Base-by-base conservation (phyloP, 2,888 invertebrate genomes). In the Caenorhabditis uteleia region DNA sequence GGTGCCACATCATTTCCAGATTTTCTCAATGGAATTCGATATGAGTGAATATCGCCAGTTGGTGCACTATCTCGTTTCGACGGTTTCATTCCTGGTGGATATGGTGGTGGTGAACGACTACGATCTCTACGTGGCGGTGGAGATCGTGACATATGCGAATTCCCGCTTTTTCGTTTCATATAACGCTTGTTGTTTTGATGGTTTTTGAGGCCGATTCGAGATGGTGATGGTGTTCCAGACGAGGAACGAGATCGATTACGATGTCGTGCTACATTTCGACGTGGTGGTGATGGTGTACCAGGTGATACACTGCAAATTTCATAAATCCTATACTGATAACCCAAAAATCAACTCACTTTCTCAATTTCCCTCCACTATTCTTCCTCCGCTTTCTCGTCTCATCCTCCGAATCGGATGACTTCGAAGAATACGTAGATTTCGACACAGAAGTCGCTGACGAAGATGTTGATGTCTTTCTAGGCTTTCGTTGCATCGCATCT, bases 41-140 rank as follows among this genome's bases (percentile, higher is more conserved):
- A 29, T 14, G 21, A 16, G 29, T 33, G 31, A 21, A 56, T 56
- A 40, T 62, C 51, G 6, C 57, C 50, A 14, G 54, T 26, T 29
- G 43, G 18, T 27, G 18, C 18, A 18, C 18, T 29, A 18, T 18
- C 10, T 7, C 14, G 12, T 16, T 12, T 27, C 7, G 20, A n/a
- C 21, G 45, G 33, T 16, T 29, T n/a, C 29, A 29, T 45, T 34
- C 62, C 62, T 2, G 56, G 47, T 8, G 64, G 64, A 39, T 64
- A 64, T 14, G 64, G 57, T 6, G 64, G 64, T 5, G 64, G 64
- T 0, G 64, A 58, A 0, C 58, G 40, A 12, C 43, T 50, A 38
- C 64, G 47, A 5, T 31, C n/a, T 26, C 33, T 20, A 3, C 26
- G 31, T 18, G 23, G 26, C 25, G 16, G 26, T 29, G 43, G 16